phyloP scores from a whole-genome alignment of 1,140 invertebrate genomes.

The Conus ventricosus region DNA sequence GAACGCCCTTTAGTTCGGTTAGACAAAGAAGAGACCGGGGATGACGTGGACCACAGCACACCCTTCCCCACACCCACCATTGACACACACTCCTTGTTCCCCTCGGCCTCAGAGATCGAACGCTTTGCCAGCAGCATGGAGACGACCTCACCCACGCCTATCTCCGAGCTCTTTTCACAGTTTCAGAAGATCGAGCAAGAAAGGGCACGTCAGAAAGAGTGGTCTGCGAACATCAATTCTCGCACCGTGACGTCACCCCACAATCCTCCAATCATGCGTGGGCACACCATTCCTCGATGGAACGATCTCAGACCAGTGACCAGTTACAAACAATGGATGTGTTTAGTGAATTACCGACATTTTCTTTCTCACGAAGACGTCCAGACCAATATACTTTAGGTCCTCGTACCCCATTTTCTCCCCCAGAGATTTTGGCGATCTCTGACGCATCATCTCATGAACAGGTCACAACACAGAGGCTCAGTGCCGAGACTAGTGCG shows the following conservation, averaged over 20 bases:
- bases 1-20: not conserved
- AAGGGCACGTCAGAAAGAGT: not conserved
- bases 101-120: not conserved
- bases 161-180: not conserved
- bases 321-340: not conserved
- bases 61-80: not conserved
- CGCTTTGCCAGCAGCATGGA: not conserved
- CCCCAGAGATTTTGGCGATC: not conserved
- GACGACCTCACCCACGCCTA: not conserved
- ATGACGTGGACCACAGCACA: not conserved
- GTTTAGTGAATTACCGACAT: not conserved
- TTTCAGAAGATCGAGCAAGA: conserved; percentile 11
- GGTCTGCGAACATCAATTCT: not conserved
- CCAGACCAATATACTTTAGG: not conserved
- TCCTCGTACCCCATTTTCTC: not conserved
- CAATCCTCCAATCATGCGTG: not conserved
- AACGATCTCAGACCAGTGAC: not conserved
- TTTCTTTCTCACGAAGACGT: not conserved
- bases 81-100: not conserved
- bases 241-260: not conserved
- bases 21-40: not conserved
- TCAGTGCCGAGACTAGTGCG: not conserved
- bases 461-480: not conserved
- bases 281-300: not conserved
- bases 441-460: not conserved